A percentile compares a stretch with the other conserved stretches of the same genome.
Evolutionary conservation across 2,888 invertebrate genomes (phyloP).

Genomic region (Scaeva pyrastri): DNA sequence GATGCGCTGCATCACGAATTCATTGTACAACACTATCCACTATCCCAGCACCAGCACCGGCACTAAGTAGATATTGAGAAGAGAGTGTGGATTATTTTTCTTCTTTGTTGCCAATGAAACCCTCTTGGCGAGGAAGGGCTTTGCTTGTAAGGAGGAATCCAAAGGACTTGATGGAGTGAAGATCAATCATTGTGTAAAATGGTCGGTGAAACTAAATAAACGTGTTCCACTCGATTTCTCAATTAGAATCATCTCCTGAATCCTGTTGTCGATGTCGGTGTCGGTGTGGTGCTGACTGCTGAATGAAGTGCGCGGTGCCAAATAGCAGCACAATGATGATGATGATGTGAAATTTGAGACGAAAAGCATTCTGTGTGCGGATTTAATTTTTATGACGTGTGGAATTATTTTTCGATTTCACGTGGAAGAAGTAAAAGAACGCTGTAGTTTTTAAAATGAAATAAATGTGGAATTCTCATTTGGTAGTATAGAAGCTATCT

Average conservation of each 20-base stretch:
- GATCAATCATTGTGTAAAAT: conserved; percentile 75
- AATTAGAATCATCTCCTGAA: conserved; percentile 59
- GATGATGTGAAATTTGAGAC: conserved; percentile 60
- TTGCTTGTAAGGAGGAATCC: conserved; percentile 9
- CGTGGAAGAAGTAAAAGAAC: too few species aligned
- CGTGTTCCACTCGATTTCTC: conserved; percentile 74
- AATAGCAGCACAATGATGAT: too few species aligned
- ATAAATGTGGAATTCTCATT: too few species aligned
- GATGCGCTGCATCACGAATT: conserved; percentile 76
- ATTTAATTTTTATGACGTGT: conserved; percentile 2
- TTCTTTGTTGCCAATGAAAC: background rate
- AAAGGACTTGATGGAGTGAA: conserved; percentile 27
- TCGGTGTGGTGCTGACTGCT: conserved; percentile 27
- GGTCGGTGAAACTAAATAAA: conserved; percentile 72
- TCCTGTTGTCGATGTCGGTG: too few species aligned
- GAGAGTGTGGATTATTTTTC: conserved; percentile 16
- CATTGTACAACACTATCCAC: conserved; percentile 76
- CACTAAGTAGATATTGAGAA: conserved; percentile 35
- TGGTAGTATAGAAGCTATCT: too few species aligned
- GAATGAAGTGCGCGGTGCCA: conserved; percentile 24
- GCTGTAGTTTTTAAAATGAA: too few species aligned
- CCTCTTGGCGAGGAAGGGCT: conserved; percentile 1
- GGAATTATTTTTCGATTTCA: background rate
- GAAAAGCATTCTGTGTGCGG: background rate
- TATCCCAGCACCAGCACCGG: too few species aligned